Percentiles rank a stretch among this genome's conserved stretches.
Evolutionary conservation across 2,797 vertebrate genomes (phyloP).

Genomic region (Antennarius maculatus): DNA sequence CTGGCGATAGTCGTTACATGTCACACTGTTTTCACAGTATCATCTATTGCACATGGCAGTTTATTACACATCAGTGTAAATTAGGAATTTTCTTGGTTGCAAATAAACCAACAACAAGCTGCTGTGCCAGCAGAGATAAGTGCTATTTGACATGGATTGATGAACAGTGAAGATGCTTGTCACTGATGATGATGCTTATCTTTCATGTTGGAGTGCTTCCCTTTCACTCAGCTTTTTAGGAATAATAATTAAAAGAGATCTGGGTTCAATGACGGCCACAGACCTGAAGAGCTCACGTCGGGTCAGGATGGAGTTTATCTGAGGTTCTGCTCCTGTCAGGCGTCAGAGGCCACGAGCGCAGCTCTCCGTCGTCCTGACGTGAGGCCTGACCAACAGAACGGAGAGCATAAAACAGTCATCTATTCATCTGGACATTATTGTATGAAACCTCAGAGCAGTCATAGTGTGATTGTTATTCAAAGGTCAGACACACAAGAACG

Average conservation of each 20-base stretch:
- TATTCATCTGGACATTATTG: slow-evolving; percentile 43
- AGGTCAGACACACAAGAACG: slow-evolving; percentile 55
- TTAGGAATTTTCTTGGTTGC: too few relatives aligned
- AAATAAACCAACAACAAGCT: too few relatives aligned
- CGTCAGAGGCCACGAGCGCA: slow-evolving; percentile 2
- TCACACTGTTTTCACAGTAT: not conserved
- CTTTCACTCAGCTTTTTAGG: slow-evolving; percentile 10
- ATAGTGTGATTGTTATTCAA: slow-evolving; percentile 49
- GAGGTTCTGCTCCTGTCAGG: slow-evolving; percentile 25
- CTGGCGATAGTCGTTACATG: not conserved
- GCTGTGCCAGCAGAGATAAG: not conserved
- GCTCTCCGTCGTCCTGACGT: not conserved
- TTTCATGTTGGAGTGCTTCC: slow-evolving; percentile 1
- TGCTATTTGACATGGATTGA: not conserved
- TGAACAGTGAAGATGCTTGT: not conserved
- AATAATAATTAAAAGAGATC: slow-evolving; percentile 3
- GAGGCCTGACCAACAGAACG: not conserved
- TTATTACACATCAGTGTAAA: too few relatives aligned
- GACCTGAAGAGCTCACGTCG: slow-evolving; percentile 1
- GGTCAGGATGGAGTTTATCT: slow-evolving; percentile 20
- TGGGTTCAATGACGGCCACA: slow-evolving; percentile 6
- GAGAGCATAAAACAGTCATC: slow-evolving; percentile 16
- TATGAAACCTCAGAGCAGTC: slow-evolving; percentile 39
- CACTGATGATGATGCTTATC: too few relatives aligned
- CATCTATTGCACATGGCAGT: not conserved